Conservation (phyloP, 1,140 invertebrate species). For the Vanessa atalanta region DNA sequence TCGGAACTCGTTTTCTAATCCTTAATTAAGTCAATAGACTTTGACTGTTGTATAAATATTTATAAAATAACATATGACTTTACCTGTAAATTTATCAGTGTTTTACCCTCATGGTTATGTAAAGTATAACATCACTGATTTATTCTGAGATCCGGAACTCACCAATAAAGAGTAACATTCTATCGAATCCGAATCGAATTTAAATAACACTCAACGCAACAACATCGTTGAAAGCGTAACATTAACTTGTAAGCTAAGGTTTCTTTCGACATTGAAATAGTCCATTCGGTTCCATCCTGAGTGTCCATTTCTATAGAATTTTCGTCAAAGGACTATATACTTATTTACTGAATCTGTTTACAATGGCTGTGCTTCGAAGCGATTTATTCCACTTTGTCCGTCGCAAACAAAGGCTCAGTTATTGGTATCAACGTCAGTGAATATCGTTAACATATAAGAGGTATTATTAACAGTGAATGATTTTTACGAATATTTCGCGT, state of each 20-base stretch:
- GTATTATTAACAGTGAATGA: slow-evolving; percentile 3
- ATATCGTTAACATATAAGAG: slow-evolving; percentile 3
- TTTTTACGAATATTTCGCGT: not conserved
- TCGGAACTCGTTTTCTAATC: too few species aligned
- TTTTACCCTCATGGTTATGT: too few species aligned
- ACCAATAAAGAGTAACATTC: not conserved
- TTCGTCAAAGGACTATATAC: slow-evolving; percentile 30
- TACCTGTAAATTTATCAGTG: too few species aligned
- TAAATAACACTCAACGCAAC: not conserved
- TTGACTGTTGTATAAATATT: too few species aligned
- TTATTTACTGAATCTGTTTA: slow-evolving; percentile 34
- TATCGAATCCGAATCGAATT: not conserved
- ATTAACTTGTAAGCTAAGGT: not conserved
- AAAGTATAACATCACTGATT: too few species aligned
- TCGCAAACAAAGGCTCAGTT: slow-evolving; percentile 15
- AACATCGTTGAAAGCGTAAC: not conserved
- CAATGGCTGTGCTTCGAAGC: slow-evolving; percentile 19
- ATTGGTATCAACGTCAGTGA: slow-evolving; percentile 14
- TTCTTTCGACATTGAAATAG: slow-evolving; percentile 12
- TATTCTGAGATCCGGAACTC: too few species aligned
- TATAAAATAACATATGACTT: too few species aligned
- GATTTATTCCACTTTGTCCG: slow-evolving; percentile 14
- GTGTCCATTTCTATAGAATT: slow-evolving; percentile 32
- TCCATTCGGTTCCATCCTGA: slow-evolving; percentile 1
- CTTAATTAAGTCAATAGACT: too few species aligned